Percentiles rank a stretch among this genome's conserved stretches.
Conservation (phyloP, 2,113 vertebrate genomes). For the Petaurus breviceps region DNA sequence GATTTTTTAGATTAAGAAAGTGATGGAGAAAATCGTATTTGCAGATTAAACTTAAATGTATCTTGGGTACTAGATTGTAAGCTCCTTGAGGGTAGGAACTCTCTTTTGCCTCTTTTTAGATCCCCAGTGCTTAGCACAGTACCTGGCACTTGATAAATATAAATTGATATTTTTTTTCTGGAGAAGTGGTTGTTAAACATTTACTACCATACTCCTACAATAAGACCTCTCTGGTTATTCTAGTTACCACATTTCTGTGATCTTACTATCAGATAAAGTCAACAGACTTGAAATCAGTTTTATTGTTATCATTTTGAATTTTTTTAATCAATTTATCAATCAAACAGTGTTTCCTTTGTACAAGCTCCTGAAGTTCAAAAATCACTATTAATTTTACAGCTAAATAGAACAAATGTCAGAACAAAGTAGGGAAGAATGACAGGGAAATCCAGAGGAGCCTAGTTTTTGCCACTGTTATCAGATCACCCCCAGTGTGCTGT, state of each 20-base stretch:
- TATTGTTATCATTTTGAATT: neutral
- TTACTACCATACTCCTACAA: neutral
- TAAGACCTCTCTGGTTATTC: neutral
- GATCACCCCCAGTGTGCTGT: neutral
- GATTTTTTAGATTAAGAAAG: neutral
- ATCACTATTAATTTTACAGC: neutral
- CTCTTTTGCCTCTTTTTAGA: neutral
- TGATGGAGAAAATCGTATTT: neutral
- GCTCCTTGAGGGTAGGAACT: neutral
- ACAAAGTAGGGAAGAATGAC: neutral
- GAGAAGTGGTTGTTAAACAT: neutral
- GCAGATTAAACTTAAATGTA: neutral
- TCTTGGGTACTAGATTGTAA: neutral
- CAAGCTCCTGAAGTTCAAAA: neutral
- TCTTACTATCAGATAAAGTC: neutral
- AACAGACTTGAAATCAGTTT: constrained; percentile 1
- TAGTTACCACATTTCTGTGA: neutral
- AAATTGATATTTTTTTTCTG: neutral
- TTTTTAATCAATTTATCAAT: neutral
- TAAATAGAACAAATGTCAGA: constrained; percentile 8
- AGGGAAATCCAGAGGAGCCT: rapidly evolving
- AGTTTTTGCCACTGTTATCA: neutral
- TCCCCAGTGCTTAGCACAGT: too few species aligned
- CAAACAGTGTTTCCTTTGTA: neutral
- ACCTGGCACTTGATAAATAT: neutral